phyloP scores from a whole-genome alignment of 2,113 vertebrate species.

The Callocephalon fimbriatum region DNA sequence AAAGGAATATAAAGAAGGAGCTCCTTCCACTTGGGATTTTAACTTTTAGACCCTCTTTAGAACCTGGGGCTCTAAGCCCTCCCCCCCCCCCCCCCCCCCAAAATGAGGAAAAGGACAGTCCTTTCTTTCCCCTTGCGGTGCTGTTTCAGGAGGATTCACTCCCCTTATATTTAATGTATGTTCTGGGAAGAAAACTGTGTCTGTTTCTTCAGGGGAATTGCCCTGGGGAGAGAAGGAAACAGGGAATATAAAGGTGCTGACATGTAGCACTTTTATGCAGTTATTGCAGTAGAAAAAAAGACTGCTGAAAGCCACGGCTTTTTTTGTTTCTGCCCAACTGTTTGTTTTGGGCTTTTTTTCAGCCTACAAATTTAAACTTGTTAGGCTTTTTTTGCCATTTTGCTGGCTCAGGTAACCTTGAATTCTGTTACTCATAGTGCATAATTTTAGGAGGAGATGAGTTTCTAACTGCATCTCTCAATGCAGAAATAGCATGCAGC shows the following conservation, averaged over 20 bases:
- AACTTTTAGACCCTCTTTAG: too few species aligned
- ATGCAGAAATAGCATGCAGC: not conserved
- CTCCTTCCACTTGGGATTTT: too few species aligned
- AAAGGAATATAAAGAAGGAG: too few species aligned
- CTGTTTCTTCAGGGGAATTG: not conserved
- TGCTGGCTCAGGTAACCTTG: not conserved
- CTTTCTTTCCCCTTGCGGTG: fast-evolving
- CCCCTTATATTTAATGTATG: not conserved
- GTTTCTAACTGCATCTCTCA: not conserved
- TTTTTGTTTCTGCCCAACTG: not conserved
- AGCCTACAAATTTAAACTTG: not conserved
- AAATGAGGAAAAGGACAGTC: not conserved
- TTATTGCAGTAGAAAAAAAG: not conserved
- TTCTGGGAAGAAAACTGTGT: not conserved
- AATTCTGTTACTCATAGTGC: not conserved
- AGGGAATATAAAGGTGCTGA: not conserved
- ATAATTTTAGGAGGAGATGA: not conserved
- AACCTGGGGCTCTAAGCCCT: too few species aligned
- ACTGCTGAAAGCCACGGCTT: not conserved
- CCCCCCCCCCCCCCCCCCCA: too few species aligned
- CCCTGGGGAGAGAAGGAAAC: not conserved
- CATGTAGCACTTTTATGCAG: not conserved
- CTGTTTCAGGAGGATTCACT: not conserved
- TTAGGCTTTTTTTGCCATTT: not conserved
- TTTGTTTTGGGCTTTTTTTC: not conserved